phyloP scores from a whole-genome alignment of 2,888 invertebrate genomes.

The Tridacna crocea region DNA sequence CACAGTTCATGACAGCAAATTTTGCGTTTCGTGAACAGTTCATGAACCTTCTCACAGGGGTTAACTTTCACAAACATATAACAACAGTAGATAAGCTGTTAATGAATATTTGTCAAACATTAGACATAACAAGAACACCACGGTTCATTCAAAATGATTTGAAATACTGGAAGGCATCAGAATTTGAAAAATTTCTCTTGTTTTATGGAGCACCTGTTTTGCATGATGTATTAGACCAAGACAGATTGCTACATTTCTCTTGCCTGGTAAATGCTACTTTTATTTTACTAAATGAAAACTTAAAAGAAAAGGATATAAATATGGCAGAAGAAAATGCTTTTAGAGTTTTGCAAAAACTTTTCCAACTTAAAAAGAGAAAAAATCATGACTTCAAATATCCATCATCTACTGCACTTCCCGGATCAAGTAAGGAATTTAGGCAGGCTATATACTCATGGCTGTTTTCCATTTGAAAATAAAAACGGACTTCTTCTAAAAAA shows the following conservation, averaged over 20 bases:
- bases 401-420: constrained; percentile 56
- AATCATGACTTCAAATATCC: constrained; percentile 55
- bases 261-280: constrained; percentile 45
- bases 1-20: too few species aligned
- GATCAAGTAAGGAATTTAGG: constrained; percentile 55
- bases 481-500: constrained; percentile 56
- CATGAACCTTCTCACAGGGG: too few species aligned
- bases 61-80: constrained; percentile 31
- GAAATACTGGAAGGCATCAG: constrained; percentile 57
- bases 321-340: constrained; percentile 36
- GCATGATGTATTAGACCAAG: constrained; percentile 33
- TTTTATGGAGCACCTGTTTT: constrained; percentile 43
- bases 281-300: constrained; percentile 35
- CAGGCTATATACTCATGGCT: constrained; percentile 56
- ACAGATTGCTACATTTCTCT: constrained; percentile 44
- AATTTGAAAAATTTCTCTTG: constrained; percentile 49
- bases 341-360: constrained; percentile 38
- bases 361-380: constrained; percentile 26
- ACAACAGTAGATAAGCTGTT: constrained; percentile 34
- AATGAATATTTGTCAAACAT: constrained; percentile 33
- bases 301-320: constrained; percentile 23
- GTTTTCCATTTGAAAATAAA: constrained; percentile 61
- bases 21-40: too few species aligned
- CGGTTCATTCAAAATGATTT: constrained; percentile 41
- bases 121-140: constrained; percentile 41